Percentiles rank a stretch among this genome's conserved stretches.
Conservation (phyloP, 2,888 invertebrate species). For the Polydrusus pterygomalis region DNA sequence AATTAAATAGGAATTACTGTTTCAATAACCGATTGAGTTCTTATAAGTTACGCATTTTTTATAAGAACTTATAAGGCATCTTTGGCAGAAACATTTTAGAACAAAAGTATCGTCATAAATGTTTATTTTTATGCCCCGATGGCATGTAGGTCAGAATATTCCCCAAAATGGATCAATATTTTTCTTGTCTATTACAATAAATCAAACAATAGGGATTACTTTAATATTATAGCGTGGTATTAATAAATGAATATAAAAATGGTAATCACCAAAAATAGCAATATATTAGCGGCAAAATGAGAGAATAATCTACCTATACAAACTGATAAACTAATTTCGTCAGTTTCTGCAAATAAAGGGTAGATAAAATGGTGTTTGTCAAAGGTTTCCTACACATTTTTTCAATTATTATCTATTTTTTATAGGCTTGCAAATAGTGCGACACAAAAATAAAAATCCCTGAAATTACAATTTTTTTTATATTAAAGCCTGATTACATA, state of each 20-base stretch:
- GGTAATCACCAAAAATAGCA: conserved; percentile 20
- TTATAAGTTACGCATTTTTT: too few relatives aligned
- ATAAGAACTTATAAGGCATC: too few relatives aligned
- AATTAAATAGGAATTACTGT: too few relatives aligned
- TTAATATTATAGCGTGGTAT: conserved; percentile 1
- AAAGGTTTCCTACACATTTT: neutral
- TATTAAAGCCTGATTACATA: too few relatives aligned
- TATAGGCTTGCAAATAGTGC: neutral
- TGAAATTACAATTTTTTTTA: too few relatives aligned
- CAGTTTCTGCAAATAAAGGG: conserved; percentile 19
- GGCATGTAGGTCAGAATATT: too few relatives aligned
- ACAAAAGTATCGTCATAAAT: too few relatives aligned
- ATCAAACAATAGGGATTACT: conserved; percentile 10
- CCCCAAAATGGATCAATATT: neutral
- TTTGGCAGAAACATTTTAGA: too few relatives aligned
- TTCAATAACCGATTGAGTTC: too few relatives aligned
- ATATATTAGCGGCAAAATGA: conserved; percentile 19
- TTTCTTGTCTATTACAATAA: conserved; percentile 4
- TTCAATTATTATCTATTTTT: neutral
- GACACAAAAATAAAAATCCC: neutral
- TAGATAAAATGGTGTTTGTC: conserved; percentile 14
- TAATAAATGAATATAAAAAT: conserved; percentile 20
- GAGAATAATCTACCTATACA: conserved; percentile 17
- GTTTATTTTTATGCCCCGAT: too few relatives aligned
- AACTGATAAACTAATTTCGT: conserved; percentile 18